Base-by-base conservation (phyloP, 2,888 invertebrate genomes). In the Hydrotaea diabolus region DNA sequence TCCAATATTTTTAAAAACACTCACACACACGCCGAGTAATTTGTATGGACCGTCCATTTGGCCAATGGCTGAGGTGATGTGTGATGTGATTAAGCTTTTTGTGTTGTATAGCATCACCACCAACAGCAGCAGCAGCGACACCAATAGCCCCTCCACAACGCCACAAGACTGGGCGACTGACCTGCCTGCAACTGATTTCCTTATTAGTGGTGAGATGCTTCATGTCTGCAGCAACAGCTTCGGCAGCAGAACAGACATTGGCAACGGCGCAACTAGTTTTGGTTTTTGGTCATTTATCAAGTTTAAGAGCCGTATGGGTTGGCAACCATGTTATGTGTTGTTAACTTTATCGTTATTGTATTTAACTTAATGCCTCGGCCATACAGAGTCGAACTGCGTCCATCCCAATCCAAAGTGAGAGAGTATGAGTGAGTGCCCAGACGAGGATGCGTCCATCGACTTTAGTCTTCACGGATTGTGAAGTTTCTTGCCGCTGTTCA, bases 41-140 rank as follows among this genome's bases (percentile, higher is more conserved):
- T 36, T 36, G 15, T 39, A 74, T 36, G 15, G 8, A 39, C 59
- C 62, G 62, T 53, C 49, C 57, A 79, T 80, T 87, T 83, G 82
- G 86, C 87, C 87, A 87, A 86, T 91, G 89, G 90, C 90, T 89
- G 89, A 89, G 64, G 87, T 88, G 90, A 89, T 89, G 88, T 86
- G 88, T 89, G 88, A 89, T 90, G 89, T 91, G 90, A 91, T 90
- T 90, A 90, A 90, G 90, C 88, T 81, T 72, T 64, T 74, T 78
- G 23, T 71, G 26, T 74, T 78, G 23, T 71, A 19, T n/a, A 72
- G 17, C 71, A 72, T 53, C 59, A 39, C 31, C 31, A 31, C 31
- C 7, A 31, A 64, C 19, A n/a, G 64, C 77, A 46, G 39, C 19
- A 74, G 53, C 77, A 43, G 66, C 59, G 46, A 26, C 59, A 26